A percentile compares a stretch with the other conserved stretches of the same genome.
Conservation (phyloP, 1,140 invertebrate species). For the Drosophila equinoxialis region DNA sequence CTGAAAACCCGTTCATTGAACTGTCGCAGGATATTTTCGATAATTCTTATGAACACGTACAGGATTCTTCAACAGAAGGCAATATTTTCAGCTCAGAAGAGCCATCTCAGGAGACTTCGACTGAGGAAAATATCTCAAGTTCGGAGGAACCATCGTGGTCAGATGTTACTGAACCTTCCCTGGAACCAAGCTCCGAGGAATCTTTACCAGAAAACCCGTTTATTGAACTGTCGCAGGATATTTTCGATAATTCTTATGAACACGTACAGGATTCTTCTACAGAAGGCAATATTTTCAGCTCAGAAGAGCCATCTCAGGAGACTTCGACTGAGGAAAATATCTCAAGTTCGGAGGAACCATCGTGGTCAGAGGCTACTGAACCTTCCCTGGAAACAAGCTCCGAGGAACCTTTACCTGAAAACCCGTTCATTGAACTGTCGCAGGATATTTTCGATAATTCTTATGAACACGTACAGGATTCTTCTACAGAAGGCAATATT, state of each 20-base stretch:
- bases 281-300: background rate
- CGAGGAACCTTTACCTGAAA: background rate
- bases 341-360: background rate
- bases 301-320: background rate
- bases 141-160: background rate
- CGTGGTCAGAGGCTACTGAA: background rate
- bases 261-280: background rate
- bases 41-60: background rate
- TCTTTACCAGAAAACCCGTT: background rate
- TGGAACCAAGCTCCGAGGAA: constrained; percentile 7
- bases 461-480: too few relatives aligned
- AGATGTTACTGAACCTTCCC: background rate
- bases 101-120: constrained; percentile 1
- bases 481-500: too few relatives aligned
- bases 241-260: background rate
- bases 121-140: background rate
- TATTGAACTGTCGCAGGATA: background rate
- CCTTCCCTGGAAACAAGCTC: constrained; percentile 11
- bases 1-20: background rate
- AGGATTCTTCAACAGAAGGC: background rate
- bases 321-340: constrained; percentile 1
- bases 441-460: background rate
- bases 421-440: background rate
- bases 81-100: too few relatives aligned
- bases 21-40: background rate